Conservation (phyloP, 2,797 vertebrate species). For the Microcaecilia unicolor region DNA sequence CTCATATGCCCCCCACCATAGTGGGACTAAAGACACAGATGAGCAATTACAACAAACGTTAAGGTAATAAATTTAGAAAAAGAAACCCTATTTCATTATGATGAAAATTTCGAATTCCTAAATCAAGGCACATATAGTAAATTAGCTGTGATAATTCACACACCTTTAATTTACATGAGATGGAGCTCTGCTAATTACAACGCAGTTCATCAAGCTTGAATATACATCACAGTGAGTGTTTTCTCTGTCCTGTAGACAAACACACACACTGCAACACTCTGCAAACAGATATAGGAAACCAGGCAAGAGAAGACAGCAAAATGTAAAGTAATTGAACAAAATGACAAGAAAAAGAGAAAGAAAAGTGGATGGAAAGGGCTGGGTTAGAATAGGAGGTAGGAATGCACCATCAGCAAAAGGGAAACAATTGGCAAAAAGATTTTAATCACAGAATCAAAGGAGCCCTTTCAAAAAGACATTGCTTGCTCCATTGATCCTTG, state of each 20-base stretch:
- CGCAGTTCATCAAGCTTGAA: background rate
- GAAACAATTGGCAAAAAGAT: too few species aligned
- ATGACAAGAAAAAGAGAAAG: too few species aligned
- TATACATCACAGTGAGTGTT: slow-evolving; percentile 6
- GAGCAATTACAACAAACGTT: slow-evolving; percentile 11
- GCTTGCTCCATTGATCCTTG: too few species aligned
- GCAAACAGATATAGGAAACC: background rate
- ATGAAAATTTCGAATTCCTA: too few species aligned
- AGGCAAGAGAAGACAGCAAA: background rate
- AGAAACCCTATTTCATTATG: slow-evolving; percentile 4
- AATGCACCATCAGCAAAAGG: too few species aligned
- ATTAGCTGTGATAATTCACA: background rate
- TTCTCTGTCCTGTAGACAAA: slow-evolving; percentile 4
- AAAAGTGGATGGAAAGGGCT: too few species aligned
- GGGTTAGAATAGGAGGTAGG: too few species aligned
- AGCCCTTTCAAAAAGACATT: too few species aligned
- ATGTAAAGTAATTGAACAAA: too few species aligned
- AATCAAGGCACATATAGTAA: slow-evolving; percentile 1
- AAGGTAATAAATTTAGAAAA: slow-evolving; percentile 3
- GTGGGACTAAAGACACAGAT: too few species aligned
- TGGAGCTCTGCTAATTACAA: background rate
- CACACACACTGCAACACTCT: background rate
- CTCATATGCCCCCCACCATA: too few species aligned
- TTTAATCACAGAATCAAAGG: too few species aligned
- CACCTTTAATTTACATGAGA: background rate